These are phyloP conservation scores for Clepsis dumicolana DNA, from an alignment of 2,888 invertebrate species.

Conservation along the genomic window DNA sequence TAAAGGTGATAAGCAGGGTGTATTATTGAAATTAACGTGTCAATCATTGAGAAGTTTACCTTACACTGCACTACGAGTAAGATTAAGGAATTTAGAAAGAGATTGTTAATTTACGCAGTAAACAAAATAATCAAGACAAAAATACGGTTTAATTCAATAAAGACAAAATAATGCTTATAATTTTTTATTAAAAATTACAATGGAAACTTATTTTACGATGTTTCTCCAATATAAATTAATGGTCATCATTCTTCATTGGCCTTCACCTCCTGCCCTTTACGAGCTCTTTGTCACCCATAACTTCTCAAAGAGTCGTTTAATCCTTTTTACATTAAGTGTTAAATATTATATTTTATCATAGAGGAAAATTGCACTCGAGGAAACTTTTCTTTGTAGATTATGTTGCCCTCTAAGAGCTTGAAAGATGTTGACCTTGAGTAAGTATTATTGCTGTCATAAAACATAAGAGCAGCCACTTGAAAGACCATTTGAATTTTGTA, in stretches of 20 bases:
- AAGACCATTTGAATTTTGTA: conserved; percentile 7
- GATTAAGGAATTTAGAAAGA: neutral
- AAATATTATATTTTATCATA: conserved; percentile 37
- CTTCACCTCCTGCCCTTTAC: conserved; percentile 36
- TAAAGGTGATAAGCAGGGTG: no score
- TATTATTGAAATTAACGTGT: no score
- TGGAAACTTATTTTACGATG: conserved; percentile 32
- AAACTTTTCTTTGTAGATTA: conserved; percentile 40
- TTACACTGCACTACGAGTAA: no score
- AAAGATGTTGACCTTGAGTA: conserved; percentile 25
- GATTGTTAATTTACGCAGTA: neutral
- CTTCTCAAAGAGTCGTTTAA: conserved; percentile 25
- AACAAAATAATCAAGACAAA: neutral
- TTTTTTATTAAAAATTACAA: conserved; percentile 33
- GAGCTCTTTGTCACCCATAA: conserved; percentile 29
- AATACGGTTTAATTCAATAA: neutral
- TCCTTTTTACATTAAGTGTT: conserved; percentile 15
- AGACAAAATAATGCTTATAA: conserved; percentile 25
- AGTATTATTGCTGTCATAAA: conserved; percentile 34
- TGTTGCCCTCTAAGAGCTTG: conserved; percentile 17
- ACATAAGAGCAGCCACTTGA: conserved; percentile 16
- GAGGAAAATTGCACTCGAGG: conserved; percentile 37
- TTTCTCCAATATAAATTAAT: conserved; percentile 29
- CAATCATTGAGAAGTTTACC: no score
- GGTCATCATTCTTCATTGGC: conserved; percentile 22